Conservation (phyloP, 2,888 invertebrate species). For the Rhorus exstirpatorius region DNA sequence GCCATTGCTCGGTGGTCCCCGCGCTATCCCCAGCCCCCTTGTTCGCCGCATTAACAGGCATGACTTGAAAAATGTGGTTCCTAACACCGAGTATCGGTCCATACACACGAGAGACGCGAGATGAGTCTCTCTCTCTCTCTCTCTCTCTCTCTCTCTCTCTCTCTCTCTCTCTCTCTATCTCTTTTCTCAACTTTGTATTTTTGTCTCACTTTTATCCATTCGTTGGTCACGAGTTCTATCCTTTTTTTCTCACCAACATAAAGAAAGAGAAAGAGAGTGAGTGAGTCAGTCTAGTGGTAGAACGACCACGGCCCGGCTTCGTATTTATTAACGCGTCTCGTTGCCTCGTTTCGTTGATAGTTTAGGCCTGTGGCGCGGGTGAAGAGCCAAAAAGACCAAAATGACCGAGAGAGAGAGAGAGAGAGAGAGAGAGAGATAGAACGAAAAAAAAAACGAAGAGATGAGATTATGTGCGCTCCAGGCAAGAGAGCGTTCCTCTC, state of each 20-base stretch:
- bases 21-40: conserved; percentile 69
- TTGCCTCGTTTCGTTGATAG: conserved; percentile 81
- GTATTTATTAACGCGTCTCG: conserved; percentile 83
- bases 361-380: conserved; percentile 71
- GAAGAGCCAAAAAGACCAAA: conserved; percentile 57
- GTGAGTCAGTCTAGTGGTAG: conserved; percentile 69
- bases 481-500: conserved; percentile 48
- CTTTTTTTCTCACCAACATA: conserved; percentile 18
- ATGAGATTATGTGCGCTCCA: conserved; percentile 48
- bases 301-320: conserved; percentile 79
- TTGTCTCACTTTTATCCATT: conserved; percentile 55
- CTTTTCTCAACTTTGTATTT: conserved; percentile 39
- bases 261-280: conserved; percentile 3
- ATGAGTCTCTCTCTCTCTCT: conserved; percentile 53
- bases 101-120: conserved; percentile 67
- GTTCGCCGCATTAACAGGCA: conserved; percentile 83
- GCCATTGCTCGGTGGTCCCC: conserved; percentile 71
- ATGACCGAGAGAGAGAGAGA: conserved; percentile 58
- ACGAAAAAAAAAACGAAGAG: conserved; percentile 10
- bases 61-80: conserved; percentile 85
- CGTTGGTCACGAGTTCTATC: conserved; percentile 24
- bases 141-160: conserved; percentile 36
- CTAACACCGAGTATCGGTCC: conserved; percentile 81
- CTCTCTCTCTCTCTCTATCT: conserved; percentile 53
- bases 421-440: conserved; percentile 37